phyloP scores from a whole-genome alignment of 2,113 vertebrate species.

The Ammodytes marinus region DNA sequence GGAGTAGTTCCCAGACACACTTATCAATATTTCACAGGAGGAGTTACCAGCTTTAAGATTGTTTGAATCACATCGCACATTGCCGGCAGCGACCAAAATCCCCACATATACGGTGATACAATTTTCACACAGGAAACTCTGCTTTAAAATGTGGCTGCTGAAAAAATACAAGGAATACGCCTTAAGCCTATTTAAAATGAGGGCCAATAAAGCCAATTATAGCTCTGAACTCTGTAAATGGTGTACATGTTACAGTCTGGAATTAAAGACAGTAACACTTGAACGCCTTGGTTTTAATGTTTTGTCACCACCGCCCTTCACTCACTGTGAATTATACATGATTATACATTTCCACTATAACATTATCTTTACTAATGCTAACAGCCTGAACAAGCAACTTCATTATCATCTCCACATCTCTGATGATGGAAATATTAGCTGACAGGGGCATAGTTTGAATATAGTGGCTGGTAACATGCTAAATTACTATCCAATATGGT shows the following conservation, averaged over 20 bases:
- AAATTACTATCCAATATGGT: neutral
- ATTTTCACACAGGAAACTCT: neutral
- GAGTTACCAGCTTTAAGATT: constrained; percentile 39
- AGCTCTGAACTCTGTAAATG: neutral
- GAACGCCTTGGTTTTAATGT: constrained; percentile 15
- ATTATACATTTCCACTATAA: constrained; percentile 29
- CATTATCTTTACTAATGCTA: constrained; percentile 3
- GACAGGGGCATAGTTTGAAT: neutral
- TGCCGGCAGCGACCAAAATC: neutral
- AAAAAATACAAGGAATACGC: neutral
- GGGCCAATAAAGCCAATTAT: neutral
- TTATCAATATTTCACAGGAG: constrained; percentile 65
- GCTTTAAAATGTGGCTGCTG: neutral
- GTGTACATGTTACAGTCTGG: neutral
- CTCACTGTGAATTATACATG: constrained; percentile 23
- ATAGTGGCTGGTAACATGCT: neutral
- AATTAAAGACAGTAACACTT: constrained; percentile 10
- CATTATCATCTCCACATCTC: neutral
- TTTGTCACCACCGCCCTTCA: constrained; percentile 10
- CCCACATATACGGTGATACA: neutral
- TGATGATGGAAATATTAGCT: neutral
- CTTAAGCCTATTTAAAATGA: too few species aligned
- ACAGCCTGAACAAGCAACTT: constrained; percentile 11
- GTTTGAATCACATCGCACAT: constrained; percentile 24
- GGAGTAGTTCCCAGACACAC: constrained; percentile 51